These are phyloP conservation scores for Sanderia malayensis DNA, from an alignment of 30 jellyfish, hydroid and myxozoan species.

Conservation along the genomic window DNA sequence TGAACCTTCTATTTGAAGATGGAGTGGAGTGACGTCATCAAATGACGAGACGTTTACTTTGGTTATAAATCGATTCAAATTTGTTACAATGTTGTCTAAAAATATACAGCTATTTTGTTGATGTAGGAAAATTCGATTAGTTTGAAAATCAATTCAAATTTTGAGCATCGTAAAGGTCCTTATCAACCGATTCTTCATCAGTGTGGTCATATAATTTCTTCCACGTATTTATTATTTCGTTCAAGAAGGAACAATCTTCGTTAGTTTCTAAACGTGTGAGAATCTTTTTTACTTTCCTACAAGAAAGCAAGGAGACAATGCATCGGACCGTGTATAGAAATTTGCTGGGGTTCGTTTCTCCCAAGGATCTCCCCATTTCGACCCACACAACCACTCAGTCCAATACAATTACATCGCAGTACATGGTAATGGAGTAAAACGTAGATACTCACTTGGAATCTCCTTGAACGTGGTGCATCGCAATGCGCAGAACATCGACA, in stretches of 20 bases:
- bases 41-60: neutral
- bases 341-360: too few relatives aligned
- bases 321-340: neutral
- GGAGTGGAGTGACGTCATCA: conserved; percentile 2
- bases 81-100: neutral
- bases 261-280: conserved; percentile 10
- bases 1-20: conserved; percentile 72
- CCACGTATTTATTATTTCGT: conserved; percentile 11
- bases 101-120: too few relatives aligned
- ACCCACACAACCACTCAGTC: too few relatives aligned
- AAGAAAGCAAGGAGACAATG: neutral
- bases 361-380: too few relatives aligned
- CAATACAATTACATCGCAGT: too few relatives aligned
- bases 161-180: conserved; percentile 24
- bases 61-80: neutral
- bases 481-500: conserved; percentile 15
- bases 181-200: conserved; percentile 7
- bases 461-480: conserved; percentile 30
- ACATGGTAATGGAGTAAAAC: too few relatives aligned
- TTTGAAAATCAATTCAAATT: conserved; percentile 7
- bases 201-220: conserved; percentile 2
- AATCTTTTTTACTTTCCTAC: conserved; percentile 18
- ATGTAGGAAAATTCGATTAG: too few relatives aligned
- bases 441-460: conserved; percentile 42
- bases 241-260: neutral